A percentile compares a stretch with the other conserved stretches of the same genome.
Evolutionary conservation across 2,888 invertebrate genomes (phyloP).

Genomic region (Dasypolia templi): DNA sequence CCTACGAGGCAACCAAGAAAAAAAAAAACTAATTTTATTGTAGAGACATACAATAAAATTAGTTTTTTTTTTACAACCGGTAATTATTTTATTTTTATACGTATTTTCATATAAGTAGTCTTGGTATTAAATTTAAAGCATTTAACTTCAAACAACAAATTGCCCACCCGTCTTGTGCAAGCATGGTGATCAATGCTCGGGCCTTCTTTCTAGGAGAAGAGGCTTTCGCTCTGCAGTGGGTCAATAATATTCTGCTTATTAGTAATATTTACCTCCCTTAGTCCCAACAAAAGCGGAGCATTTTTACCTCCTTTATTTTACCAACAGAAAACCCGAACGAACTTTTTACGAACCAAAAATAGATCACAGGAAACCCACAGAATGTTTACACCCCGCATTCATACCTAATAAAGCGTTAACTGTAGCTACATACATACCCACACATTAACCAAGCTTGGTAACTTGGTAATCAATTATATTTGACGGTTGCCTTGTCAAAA

Average conservation of each 20-base stretch:
- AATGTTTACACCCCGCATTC: conserved; percentile 20
- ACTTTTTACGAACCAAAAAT: conserved; percentile 19
- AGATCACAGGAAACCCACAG: conserved; percentile 8
- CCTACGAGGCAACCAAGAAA: too few relatives aligned
- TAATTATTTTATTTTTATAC: too few relatives aligned
- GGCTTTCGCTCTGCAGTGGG: too few relatives aligned
- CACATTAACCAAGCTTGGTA: not conserved
- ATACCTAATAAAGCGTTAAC: conserved; percentile 15
- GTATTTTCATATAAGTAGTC: not conserved
- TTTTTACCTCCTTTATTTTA: conserved; percentile 1
- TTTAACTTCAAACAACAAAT: not conserved
- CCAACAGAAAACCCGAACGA: not conserved
- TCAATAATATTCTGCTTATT: too few relatives aligned
- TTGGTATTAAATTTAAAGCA: not conserved
- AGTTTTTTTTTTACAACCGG: too few relatives aligned
- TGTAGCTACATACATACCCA: not conserved
- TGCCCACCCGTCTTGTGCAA: too few relatives aligned
- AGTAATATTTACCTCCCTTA: not conserved
- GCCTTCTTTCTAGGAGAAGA: too few relatives aligned
- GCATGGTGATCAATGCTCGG: too few relatives aligned
- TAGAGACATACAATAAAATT: too few relatives aligned
- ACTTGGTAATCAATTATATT: conserved; percentile 47
- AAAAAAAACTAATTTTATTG: too few relatives aligned
- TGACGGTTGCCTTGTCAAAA: conserved; percentile 50
- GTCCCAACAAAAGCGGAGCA: not conserved